Conservation (phyloP, 2,888 invertebrate genomes). For the Machimus atricapillus region DNA sequence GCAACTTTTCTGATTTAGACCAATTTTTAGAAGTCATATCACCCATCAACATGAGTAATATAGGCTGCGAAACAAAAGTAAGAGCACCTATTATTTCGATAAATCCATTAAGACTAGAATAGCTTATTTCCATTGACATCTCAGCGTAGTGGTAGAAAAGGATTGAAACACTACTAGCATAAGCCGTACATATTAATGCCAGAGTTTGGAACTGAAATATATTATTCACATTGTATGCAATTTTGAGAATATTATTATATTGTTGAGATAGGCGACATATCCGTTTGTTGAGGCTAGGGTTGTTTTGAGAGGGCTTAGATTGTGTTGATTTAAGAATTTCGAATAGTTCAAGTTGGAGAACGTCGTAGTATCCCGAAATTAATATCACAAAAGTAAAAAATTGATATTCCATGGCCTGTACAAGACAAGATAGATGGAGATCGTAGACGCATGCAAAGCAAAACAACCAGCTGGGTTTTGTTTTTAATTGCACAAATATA, state of each 20-base stretch:
- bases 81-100: neutral
- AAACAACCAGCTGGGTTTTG: neutral
- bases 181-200: neutral
- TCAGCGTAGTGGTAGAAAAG: neutral
- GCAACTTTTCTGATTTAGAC: neutral
- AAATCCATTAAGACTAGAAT: neutral
- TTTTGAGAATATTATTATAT: neutral
- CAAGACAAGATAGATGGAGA: neutral
- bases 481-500: neutral
- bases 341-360: neutral
- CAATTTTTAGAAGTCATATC: neutral
- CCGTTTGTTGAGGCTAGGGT: neutral
- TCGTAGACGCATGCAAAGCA: neutral
- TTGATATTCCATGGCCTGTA: neutral
- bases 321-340: neutral
- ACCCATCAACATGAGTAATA: neutral
- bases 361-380: neutral
- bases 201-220: neutral
- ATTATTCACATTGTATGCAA: neutral
- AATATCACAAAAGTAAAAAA: neutral
- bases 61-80: neutral
- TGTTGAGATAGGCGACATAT: neutral
- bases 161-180: neutral
- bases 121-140: neutral
- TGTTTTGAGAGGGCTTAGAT: neutral